phyloP scores from a whole-genome alignment of 2,888 invertebrate species.

The Hirtodrosophila duncani region DNA sequence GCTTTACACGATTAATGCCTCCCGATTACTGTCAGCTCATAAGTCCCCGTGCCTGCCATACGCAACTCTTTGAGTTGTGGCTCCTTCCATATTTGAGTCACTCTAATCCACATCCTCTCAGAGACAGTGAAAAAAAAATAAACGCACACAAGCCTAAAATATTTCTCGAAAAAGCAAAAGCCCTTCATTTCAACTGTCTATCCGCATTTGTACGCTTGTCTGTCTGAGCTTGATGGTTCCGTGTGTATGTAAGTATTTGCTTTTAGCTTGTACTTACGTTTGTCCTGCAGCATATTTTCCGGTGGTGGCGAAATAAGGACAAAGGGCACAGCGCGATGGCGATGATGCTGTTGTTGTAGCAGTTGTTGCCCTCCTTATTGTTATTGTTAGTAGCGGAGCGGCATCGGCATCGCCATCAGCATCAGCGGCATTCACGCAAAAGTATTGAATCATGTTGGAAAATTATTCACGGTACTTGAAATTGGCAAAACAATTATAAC shows the following conservation, averaged over 20 bases:
- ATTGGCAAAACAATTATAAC: conserved; percentile 70
- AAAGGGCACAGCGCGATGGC: conserved; percentile 24
- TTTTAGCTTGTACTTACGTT: conserved; percentile 57
- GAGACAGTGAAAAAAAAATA: no score
- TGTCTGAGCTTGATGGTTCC: conserved; percentile 26
- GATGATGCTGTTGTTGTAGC: conserved; percentile 11
- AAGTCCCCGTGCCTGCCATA: conserved; percentile 30
- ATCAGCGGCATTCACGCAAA: conserved; percentile 44
- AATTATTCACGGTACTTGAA: conserved; percentile 70
- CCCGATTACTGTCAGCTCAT: conserved; percentile 54
- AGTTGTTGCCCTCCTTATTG: conserved; percentile 1
- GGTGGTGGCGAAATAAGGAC: conserved; percentile 47
- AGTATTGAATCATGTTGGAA: conserved; percentile 68
- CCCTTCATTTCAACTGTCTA: conserved; percentile 64
- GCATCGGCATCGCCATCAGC: conserved; percentile 11
- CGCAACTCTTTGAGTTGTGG: conserved; percentile 45
- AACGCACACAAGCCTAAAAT: conserved; percentile 21
- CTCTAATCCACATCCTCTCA: conserved; percentile 59
- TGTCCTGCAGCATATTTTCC: conserved; percentile 44
- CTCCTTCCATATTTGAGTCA: conserved; percentile 34
- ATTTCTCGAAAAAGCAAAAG: conserved; percentile 23
- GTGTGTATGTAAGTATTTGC: conserved; percentile 48
- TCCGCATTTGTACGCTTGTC: conserved; percentile 66
- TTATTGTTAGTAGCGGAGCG: no score
- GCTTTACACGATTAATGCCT: conserved; percentile 43